Evolutionary conservation across 2,888 invertebrate genomes (phyloP).

Genomic region (Adelognathus sp.): DNA sequence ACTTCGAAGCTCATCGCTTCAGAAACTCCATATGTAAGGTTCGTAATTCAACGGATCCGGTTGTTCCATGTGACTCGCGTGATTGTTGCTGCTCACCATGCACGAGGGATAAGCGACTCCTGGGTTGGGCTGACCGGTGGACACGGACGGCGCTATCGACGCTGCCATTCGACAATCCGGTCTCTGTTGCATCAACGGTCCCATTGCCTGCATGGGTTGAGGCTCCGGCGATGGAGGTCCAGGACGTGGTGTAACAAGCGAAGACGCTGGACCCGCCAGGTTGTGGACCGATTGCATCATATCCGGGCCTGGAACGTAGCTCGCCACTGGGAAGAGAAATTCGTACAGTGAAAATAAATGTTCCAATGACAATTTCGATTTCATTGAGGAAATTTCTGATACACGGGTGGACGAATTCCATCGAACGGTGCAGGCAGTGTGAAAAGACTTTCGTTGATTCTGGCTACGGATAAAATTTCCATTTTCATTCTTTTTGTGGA

Average conservation of each 20-base stretch:
- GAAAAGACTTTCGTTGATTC: no score
- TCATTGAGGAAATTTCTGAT: neutral
- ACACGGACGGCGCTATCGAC: slow-evolving; percentile 60
- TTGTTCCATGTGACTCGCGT: slow-evolving; percentile 76
- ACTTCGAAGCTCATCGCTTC: slow-evolving; percentile 8
- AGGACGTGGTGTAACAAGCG: slow-evolving; percentile 57
- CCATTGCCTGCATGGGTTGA: slow-evolving; percentile 71
- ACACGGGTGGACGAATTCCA: no score
- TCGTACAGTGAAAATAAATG: slow-evolving; percentile 24
- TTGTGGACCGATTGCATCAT: slow-evolving; percentile 73
- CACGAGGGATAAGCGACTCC: slow-evolving; percentile 76
- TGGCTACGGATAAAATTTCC: no score
- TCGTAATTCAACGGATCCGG: slow-evolving; percentile 78
- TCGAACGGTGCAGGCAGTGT: no score
- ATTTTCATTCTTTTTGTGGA: no score
- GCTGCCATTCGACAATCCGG: slow-evolving; percentile 74
- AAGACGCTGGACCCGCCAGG: slow-evolving; percentile 60
- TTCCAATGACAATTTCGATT: neutral
- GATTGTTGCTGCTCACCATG: slow-evolving; percentile 71
- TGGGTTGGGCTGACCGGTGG: slow-evolving; percentile 68
- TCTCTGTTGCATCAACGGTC: slow-evolving; percentile 75
- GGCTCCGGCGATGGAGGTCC: slow-evolving; percentile 53
- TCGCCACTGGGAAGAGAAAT: slow-evolving; percentile 64
- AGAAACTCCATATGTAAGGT: slow-evolving; percentile 79
- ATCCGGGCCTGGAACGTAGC: slow-evolving; percentile 70